Percentiles rank a stretch among this genome's conserved stretches.
Conservation (phyloP, 2,113 vertebrate genomes). For the Phycodurus eques region DNA sequence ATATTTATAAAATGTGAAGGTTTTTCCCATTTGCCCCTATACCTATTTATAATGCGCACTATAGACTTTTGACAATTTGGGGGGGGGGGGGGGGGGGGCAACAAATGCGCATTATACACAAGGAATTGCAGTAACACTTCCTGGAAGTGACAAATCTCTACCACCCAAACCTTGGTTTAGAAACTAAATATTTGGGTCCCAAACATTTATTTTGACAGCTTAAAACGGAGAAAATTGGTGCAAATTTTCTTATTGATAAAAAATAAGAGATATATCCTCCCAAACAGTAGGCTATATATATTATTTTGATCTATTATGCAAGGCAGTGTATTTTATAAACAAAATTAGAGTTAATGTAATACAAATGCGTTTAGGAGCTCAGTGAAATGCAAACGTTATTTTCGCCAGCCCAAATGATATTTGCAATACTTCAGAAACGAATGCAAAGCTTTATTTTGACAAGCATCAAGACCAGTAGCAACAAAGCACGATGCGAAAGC, state of each 20-base stretch:
- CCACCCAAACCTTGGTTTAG: neutral
- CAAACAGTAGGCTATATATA: neutral
- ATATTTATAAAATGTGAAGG: too few species aligned
- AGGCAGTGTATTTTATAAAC: neutral
- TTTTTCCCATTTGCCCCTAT: too few species aligned
- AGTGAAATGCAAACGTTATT: neutral
- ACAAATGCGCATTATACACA: too few species aligned
- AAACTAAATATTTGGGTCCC: neutral
- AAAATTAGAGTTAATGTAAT: neutral
- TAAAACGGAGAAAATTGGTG: neutral
- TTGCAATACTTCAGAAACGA: neutral
- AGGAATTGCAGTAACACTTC: neutral
- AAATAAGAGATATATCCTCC: neutral
- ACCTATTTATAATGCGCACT: too few species aligned
- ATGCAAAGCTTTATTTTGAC: slow-evolving; percentile 1
- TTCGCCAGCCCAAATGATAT: neutral
- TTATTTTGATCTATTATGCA: too few species aligned
- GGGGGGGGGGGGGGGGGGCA: too few species aligned
- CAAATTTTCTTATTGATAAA: neutral
- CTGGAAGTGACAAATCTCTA: neutral
- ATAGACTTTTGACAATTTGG: too few species aligned
- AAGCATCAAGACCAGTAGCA: slow-evolving; percentile 40
- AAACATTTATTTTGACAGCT: neutral
- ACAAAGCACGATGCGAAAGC: slow-evolving; percentile 49
- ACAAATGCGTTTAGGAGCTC: neutral